These are phyloP conservation scores for Drosophila demipolita DNA, from an alignment of 2,888 invertebrate genomes.

Conservation along the genomic window DNA sequence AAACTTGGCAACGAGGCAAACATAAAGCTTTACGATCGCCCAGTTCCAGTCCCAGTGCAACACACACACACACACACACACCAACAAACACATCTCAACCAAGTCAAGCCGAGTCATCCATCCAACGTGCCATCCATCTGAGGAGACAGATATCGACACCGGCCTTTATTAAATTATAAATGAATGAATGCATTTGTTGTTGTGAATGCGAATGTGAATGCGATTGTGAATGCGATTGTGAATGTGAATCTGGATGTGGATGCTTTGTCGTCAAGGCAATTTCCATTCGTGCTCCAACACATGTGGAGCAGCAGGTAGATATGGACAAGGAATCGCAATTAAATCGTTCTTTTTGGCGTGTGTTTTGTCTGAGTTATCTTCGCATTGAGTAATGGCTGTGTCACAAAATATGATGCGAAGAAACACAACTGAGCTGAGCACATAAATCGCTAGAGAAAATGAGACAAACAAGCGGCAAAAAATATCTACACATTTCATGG, in stretches of 20 bases:
- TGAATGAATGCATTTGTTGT: constrained; percentile 77
- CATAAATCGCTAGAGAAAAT: constrained; percentile 40
- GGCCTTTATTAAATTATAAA: constrained; percentile 82
- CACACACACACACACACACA: constrained; percentile 2
- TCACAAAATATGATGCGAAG: constrained; percentile 74
- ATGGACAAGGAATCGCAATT: constrained; percentile 31
- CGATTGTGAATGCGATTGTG: constrained; percentile 7
- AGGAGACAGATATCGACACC: constrained; percentile 56
- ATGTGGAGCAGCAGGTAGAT: constrained; percentile 43
- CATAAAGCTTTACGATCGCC: constrained; percentile 72
- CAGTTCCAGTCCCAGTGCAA: constrained; percentile 37
- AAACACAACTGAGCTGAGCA: constrained; percentile 22
- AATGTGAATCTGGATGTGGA: constrained; percentile 24
- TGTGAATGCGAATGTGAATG: constrained; percentile 19
- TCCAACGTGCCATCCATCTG: constrained; percentile 23
- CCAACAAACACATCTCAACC: constrained; percentile 29
- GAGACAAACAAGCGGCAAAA: constrained; percentile 16
- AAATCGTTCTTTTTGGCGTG: constrained; percentile 70
- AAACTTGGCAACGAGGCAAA: constrained; percentile 67
- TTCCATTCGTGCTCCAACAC: constrained; percentile 25
- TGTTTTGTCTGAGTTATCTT: constrained; percentile 26
- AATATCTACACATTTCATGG: no score
- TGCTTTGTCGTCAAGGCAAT: constrained; percentile 37
- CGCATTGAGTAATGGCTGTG: constrained; percentile 75
- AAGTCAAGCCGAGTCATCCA: not conserved